phyloP scores from a whole-genome alignment of 1,140 invertebrate species.

The Chymomyza costata region DNA sequence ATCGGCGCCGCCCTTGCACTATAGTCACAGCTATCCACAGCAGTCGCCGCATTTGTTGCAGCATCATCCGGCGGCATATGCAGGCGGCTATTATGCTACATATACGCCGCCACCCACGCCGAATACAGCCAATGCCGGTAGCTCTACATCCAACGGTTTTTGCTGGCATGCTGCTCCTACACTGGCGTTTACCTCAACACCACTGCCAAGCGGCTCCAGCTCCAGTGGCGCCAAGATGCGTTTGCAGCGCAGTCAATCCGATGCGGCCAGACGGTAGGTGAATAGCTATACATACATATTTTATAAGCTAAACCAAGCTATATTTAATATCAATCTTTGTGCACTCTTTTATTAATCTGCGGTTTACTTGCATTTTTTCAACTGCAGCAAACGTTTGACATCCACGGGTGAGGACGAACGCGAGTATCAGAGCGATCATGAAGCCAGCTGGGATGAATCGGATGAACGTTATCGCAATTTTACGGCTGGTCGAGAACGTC shows the following conservation, averaged over 20 bases:
- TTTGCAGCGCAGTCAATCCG: conserved; percentile 65
- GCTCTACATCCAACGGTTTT: conserved; percentile 40
- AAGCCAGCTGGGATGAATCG: conserved; percentile 74
- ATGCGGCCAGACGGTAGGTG: conserved; percentile 71
- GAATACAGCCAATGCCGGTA: conserved; percentile 52
- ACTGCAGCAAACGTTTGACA: conserved; percentile 72
- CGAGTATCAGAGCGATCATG: conserved; percentile 71
- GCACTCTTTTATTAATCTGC: conserved; percentile 3
- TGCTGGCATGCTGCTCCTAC: conserved; percentile 38
- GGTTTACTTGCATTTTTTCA: background rate
- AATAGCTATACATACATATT: no score
- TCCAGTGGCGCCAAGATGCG: conserved; percentile 59
- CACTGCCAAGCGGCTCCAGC: conserved; percentile 31
- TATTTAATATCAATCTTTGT: no score
- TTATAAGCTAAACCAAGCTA: no score
- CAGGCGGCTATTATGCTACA: conserved; percentile 51
- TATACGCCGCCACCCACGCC: conserved; percentile 71
- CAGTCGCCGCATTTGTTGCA: conserved; percentile 54
- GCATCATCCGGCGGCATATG: conserved; percentile 40
- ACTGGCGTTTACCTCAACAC: conserved; percentile 48
- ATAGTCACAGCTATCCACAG: conserved; percentile 61
- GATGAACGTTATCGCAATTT: conserved; percentile 72
- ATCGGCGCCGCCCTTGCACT: conserved; percentile 65
- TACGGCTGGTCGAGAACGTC: conserved; percentile 67
- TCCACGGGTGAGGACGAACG: conserved; percentile 74